Percentiles rank a stretch among this genome's conserved stretches.
phyloP scores from a whole-genome alignment of 2,797 vertebrate species.

The Hirundo rustica region DNA sequence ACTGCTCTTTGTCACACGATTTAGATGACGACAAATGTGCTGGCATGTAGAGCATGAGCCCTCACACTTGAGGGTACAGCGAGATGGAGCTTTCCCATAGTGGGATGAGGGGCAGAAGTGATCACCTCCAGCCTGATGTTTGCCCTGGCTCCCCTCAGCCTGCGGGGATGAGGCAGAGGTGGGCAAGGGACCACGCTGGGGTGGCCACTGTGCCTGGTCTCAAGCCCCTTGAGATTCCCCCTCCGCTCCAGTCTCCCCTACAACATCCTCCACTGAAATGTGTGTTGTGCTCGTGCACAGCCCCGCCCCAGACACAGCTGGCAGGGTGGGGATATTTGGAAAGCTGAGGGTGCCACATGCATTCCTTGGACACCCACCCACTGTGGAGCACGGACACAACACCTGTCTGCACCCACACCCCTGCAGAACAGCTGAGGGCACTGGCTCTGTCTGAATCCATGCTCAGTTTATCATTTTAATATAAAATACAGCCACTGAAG shows the following conservation, averaged over 20 bases:
- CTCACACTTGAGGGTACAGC: not conserved
- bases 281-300: accelerated
- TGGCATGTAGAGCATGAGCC: not conserved
- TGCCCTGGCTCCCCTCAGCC: not conserved
- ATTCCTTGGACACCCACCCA: accelerated
- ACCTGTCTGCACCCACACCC: not conserved
- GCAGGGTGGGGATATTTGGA: not conserved
- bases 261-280: accelerated
- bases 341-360: not conserved
- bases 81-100: not conserved
- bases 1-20: accelerated
- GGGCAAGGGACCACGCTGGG: not conserved
- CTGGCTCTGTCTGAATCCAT: not conserved
- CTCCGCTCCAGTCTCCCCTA: not conserved
- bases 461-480: not conserved
- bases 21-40: not conserved
- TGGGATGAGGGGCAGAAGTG: not conserved
- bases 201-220: not conserved
- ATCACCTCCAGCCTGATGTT: not conserved
- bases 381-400: not conserved
- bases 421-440: not conserved
- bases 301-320: not conserved
- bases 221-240: not conserved
- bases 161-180: not conserved
- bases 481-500: not conserved